Evolutionary conservation across 2,113 vertebrate species (phyloP), one percentile per base, ranked within the genome.

Genomic region (Chaenogobius annularis): DNA sequence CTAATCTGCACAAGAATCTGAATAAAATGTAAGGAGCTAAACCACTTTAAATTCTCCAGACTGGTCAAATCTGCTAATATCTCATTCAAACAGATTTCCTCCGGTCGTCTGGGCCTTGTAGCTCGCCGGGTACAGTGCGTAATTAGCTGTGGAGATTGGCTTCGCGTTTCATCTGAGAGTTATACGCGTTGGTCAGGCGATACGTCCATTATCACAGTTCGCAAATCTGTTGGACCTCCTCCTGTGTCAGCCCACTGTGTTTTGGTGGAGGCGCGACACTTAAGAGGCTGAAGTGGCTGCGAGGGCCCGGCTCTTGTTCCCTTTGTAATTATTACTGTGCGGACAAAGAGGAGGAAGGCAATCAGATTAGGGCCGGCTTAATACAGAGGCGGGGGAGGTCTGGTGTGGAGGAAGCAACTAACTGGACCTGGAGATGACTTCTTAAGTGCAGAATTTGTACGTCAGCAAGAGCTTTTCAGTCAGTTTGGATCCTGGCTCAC

Each of bases 271-370:
- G 44, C 35, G 71, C 10, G 63, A 72, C 79, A 77, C 70, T 82
- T 31, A 54, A 83, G 69, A 72, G 72, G 56, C 63, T 72, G 66
- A 82, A 82, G 85, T 80, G 78, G 73, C 69, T 87, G 19, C 59
- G 79, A 86, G 82, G 75, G 78, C 56, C 5, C 1, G 70, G 61
- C 80, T 85, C 76, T 86, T 69, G 70, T 78, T 83, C 70, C 72
- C 66, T 37, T 19, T 68, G 70, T 81, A 70, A 77, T 84, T 84
- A 77, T 86, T 73, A 15, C 56, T 70, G 67, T 17, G 44, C 9
- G 81, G 70, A 89, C 87, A 84, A 83, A 84, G 70, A 74, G 68
- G 78, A 82, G 66, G 68, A 78, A 75, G 77, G 74, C 66, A 81
- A 72, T 83, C 69, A 81, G 76, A 76, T 85, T 81, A 83, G 80